phyloP scores from a whole-genome alignment of 1,140 invertebrate species.

The Polypedilum pembai region DNA sequence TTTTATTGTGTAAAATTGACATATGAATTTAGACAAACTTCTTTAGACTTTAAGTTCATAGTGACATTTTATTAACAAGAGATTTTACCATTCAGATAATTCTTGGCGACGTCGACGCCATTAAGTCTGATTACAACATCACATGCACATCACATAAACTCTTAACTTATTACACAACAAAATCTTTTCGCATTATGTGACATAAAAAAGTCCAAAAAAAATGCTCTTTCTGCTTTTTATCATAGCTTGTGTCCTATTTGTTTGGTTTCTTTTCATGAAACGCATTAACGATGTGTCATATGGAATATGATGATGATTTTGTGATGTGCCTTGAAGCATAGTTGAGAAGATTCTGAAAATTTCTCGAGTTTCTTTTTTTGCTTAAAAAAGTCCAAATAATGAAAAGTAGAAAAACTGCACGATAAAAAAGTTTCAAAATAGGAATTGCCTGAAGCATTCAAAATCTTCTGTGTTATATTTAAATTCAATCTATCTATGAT shows the following conservation, averaged over 20 bases:
- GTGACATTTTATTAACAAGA: background rate
- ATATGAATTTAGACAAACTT: background rate
- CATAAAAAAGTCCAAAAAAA: background rate
- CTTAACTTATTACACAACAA: background rate
- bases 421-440: too few relatives aligned
- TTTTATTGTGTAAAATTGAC: background rate
- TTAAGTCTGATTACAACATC: background rate
- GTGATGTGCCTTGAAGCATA: background rate
- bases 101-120: background rate
- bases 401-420: too few relatives aligned
- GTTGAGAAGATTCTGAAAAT: background rate
- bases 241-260: background rate
- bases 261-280: background rate
- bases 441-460: too few relatives aligned
- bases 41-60: background rate
- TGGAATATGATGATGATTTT: background rate
- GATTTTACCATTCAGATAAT: background rate
- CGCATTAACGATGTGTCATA: background rate
- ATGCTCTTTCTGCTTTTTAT: background rate
- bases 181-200: background rate
- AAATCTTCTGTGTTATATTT: too few relatives aligned
- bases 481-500: too few relatives aligned
- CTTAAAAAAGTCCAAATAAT: too few relatives aligned
- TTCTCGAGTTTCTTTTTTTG: background rate
- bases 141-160: conserved; percentile 5